These are phyloP conservation scores for Antheraea mylitta DNA, from an alignment of 1,140 invertebrate genomes.

Conservation along the genomic window DNA sequence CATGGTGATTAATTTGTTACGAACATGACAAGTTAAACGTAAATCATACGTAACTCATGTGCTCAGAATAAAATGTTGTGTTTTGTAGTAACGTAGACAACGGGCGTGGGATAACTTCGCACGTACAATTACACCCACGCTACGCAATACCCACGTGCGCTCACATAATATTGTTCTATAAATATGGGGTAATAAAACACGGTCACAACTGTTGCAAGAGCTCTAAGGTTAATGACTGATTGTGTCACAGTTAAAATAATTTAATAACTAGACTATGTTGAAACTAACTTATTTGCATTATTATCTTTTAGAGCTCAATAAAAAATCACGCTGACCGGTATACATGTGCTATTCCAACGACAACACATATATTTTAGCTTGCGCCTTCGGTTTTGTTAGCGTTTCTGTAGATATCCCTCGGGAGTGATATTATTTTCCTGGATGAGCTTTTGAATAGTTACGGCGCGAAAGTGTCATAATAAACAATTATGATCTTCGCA, in stretches of 20 bases:
- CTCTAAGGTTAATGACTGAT: not conserved
- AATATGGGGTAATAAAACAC: not conserved
- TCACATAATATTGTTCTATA: conserved; percentile 5
- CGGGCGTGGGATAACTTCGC: not conserved
- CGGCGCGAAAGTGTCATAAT: too few relatives aligned
- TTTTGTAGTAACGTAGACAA: conserved; percentile 3
- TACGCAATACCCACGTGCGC: conserved; percentile 6
- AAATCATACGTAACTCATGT: not conserved
- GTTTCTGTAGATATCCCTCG: too few relatives aligned
- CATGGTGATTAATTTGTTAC: not conserved
- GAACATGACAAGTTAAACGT: not conserved
- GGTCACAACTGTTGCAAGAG: not conserved
- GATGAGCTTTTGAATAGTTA: too few relatives aligned
- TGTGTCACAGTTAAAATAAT: not conserved
- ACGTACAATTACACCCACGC: conserved; percentile 12
- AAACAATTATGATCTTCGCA: too few relatives aligned
- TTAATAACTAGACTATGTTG: too few relatives aligned
- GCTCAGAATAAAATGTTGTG: not conserved
- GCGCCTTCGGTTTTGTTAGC: too few relatives aligned
- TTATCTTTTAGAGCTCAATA: too few relatives aligned
- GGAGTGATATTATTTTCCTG: too few relatives aligned
- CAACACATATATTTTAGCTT: too few relatives aligned
- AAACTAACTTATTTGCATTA: too few relatives aligned
- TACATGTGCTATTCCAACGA: too few relatives aligned
- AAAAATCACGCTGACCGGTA: too few relatives aligned